Conservation (phyloP, 2,888 invertebrate genomes). For the Ormyrus nitidulus region DNA sequence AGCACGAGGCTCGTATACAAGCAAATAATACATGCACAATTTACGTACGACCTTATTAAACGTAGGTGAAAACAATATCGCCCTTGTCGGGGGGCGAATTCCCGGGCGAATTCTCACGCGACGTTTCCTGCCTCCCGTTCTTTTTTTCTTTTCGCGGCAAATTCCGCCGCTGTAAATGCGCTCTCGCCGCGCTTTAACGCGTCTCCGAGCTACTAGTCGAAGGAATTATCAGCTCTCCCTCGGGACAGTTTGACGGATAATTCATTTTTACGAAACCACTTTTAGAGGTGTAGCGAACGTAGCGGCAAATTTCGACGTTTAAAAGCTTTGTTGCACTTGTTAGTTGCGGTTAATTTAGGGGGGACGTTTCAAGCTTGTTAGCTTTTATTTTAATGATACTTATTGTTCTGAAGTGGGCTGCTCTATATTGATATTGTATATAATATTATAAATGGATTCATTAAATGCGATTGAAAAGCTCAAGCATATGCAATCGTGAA, state of each 20-base stretch:
- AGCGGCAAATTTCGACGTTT: not conserved
- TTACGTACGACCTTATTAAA: conserved; percentile 1
- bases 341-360: no score
- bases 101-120: not conserved
- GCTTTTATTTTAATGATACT: no score
- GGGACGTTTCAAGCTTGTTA: no score
- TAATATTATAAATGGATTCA: no score
- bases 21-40: not conserved
- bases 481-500: no score
- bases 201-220: no score
- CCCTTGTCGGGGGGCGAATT: not conserved
- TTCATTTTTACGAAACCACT: not conserved
- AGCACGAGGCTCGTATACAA: not conserved
- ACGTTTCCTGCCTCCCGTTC: not conserved
- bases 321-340: no score
- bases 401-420: no score
- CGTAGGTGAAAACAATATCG: conserved; percentile 3
- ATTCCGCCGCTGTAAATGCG: not conserved
- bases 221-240: not conserved
- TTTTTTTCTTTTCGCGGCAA: not conserved
- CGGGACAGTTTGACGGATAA: conserved; percentile 2
- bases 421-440: no score
- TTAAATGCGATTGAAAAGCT: no score
- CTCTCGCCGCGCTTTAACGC: not conserved
- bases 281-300: no score